Evolutionary conservation across 1,140 invertebrate species (phyloP), one percentile per base, ranked within the genome.

Genomic region (Ceratosolen solmsi): DNA sequence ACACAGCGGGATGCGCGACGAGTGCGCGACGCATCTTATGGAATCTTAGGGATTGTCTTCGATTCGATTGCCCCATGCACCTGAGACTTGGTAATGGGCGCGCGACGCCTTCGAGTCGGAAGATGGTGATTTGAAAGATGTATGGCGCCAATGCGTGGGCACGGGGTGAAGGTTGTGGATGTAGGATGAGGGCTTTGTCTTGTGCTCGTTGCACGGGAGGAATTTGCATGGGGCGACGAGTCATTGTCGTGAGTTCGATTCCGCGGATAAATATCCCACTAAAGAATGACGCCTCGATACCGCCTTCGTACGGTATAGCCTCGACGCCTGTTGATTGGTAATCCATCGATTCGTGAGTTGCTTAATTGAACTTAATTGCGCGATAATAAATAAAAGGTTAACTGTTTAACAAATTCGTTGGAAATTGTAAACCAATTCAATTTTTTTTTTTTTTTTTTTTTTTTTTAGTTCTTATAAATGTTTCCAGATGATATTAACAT

Each of bases 111-210:
- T 46, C 5, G 54, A 22, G 4, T 20, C 17, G n/a, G n/a, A n/a
- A n/a, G n/a, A n/a, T n/a, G n/a, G n/a, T 9, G 22, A 41, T 13
- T 70, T 70, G 20, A 46, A 70, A 41, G 25, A 70, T 25, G 4
- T 22, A 25, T 30, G 27, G 20, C 20, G 4, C 17, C 20, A 11
- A 46, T 77, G 51, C 38, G 41, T 70, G 60, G 65, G 77, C 65
- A 79, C 54, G 46, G 68, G 78, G 78, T 72, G 68, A 79, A 79
- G 78, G 78, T 72, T 79, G 65, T 41, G 46, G 41, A 41, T 65
- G 38, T 38, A 58, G 25, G 74, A 77, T n/a, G 58, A 17, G 58
- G 15, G 51, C 27, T 75, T 49, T 25, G 65, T 41, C 38, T 70
- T 17, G 3, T 63, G 27, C 4, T 63, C 13, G 17, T 33, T 20